Conservation (phyloP, 2,888 invertebrate species). For the Lobophora halterata region DNA sequence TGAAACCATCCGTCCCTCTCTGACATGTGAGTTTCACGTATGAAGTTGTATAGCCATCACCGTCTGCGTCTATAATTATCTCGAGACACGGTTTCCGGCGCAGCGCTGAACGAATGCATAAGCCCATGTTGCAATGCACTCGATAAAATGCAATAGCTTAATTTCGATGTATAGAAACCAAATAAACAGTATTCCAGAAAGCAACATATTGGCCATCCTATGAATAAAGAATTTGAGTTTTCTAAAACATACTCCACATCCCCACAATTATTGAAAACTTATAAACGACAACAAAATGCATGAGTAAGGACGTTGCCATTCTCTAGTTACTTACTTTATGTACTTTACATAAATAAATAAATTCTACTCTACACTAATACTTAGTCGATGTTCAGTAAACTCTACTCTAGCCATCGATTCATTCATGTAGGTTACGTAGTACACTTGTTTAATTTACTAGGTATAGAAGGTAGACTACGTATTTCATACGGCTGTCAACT, state of each 20-base stretch:
- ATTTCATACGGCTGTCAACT: slow-evolving; percentile 29
- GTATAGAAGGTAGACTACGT: slow-evolving; percentile 19
- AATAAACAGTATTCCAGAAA: too few relatives aligned
- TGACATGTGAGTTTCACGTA: slow-evolving; percentile 29
- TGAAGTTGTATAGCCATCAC: slow-evolving; percentile 50
- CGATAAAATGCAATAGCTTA: too few relatives aligned
- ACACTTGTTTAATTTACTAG: slow-evolving; percentile 23
- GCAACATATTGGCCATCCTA: too few relatives aligned
- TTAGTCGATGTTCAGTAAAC: slow-evolving; percentile 50
- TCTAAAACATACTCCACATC: too few relatives aligned
- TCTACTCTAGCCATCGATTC: slow-evolving; percentile 5
- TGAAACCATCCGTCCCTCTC: slow-evolving; percentile 41
- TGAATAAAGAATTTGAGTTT: too few relatives aligned
- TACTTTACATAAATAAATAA: too few relatives aligned
- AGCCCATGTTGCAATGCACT: slow-evolving; percentile 49
- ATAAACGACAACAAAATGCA: too few relatives aligned
- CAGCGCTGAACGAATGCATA: slow-evolving; percentile 43
- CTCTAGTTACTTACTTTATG: too few relatives aligned
- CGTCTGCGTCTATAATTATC: slow-evolving; percentile 69
- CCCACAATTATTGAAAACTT: too few relatives aligned
- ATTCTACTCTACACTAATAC: too few relatives aligned
- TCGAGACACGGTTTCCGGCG: slow-evolving; percentile 69
- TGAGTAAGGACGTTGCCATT: too few relatives aligned
- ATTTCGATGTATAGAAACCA: too few relatives aligned
- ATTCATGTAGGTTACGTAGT: slow-evolving; percentile 3